Conservation (phyloP, 2,797 vertebrate genomes). For the Prionace glauca region DNA sequence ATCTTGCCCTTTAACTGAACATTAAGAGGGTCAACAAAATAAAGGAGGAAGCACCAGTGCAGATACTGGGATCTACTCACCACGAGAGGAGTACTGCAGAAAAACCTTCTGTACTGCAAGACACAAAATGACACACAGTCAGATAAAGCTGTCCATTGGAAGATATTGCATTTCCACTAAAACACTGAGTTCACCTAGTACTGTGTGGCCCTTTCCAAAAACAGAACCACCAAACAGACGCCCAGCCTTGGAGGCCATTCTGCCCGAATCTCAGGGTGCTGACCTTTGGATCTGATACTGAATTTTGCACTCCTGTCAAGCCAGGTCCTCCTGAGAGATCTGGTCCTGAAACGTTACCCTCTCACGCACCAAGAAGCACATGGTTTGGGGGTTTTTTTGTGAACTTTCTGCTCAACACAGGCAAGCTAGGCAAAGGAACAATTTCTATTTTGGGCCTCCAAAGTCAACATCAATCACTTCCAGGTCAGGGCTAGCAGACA, state of each 20-base stretch:
- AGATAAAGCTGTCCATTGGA: not conserved
- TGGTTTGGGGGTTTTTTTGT: not conserved
- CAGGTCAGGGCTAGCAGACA: not conserved
- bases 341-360: not conserved
- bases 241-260: not conserved
- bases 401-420: no score
- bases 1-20: no score
- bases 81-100: slow-evolving; percentile 31
- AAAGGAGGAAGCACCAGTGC: not conserved
- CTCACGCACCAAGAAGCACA: not conserved
- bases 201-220: not conserved
- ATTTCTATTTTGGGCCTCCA: not conserved
- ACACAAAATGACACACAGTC: not conserved
- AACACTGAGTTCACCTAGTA: not conserved
- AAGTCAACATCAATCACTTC: not conserved
- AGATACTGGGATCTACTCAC: not conserved
- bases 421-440: not conserved
- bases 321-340: not conserved
- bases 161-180: not conserved
- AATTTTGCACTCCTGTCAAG: not conserved
- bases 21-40: no score
- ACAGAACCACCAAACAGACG: not conserved
- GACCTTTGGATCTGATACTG: not conserved
- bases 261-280: not conserved
- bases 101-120: slow-evolving; percentile 35